Percentiles rank a stretch among this genome's conserved stretches.
Conservation (phyloP, 2,888 invertebrate species). For the Thysanoteuthis rhombus region DNA sequence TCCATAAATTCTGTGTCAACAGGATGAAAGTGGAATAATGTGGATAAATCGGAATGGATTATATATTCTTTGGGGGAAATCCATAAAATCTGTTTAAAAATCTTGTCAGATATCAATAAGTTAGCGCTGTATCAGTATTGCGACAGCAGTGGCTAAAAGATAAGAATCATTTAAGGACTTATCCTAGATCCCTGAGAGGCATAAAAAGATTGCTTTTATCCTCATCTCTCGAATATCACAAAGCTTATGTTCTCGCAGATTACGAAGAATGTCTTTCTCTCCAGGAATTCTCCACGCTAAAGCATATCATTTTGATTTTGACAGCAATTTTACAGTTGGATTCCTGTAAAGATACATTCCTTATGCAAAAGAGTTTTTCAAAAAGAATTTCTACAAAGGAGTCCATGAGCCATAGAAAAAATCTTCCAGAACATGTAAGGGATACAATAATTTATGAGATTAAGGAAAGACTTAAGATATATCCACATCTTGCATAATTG, state of each 20-base stretch:
- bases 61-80: no score
- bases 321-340: neutral
- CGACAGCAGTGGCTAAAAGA: no score
- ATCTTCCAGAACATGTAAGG: neutral
- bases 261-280: neutral
- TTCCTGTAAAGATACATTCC: neutral
- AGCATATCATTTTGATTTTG: neutral
- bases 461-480: neutral
- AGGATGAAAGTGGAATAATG: no score
- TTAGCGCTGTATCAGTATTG: no score
- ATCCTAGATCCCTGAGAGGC: no score
- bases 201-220: no score
- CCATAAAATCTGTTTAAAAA: no score
- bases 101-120: no score
- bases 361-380: neutral
- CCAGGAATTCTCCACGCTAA: neutral
- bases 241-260: neutral
- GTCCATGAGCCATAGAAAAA: neutral
- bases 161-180: no score
- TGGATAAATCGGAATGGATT: no score
- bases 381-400: neutral
- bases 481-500: no score
- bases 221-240: neutral
- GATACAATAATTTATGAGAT: neutral
- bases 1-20: no score